Percentiles rank a stretch among this genome's conserved stretches.
These are phyloP conservation scores for Elanoides forficatus DNA, from an alignment of 2,113 vertebrate genomes.

Conservation along the genomic window DNA sequence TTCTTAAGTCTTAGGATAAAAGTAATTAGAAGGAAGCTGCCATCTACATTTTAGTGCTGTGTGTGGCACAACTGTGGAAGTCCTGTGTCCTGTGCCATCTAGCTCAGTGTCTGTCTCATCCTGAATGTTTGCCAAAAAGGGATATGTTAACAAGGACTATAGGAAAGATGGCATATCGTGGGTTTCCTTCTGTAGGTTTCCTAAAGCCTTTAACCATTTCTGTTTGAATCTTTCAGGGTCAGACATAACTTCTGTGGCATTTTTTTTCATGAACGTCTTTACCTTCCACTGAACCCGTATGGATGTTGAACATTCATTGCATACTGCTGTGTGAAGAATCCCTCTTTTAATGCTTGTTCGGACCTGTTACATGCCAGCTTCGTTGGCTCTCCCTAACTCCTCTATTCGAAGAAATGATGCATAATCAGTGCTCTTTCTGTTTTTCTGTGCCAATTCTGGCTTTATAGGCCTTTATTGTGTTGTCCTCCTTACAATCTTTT, in stretches of 20 bases:
- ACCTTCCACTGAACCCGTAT: not conserved
- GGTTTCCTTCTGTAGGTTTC: not conserved
- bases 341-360: not conserved
- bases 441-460: not conserved
- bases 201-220: not conserved
- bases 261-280: not conserved
- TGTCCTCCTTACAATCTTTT: not conserved
- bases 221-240: not conserved
- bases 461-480: not conserved
- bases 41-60: not conserved
- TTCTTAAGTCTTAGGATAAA: not conserved
- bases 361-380: not conserved
- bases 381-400: not conserved
- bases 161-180: not conserved
- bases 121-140: not conserved
- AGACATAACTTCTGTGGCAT: not conserved
- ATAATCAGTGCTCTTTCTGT: not conserved
- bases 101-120: not conserved
- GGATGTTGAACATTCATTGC: not conserved
- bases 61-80: not conserved
- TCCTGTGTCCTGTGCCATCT: not conserved
- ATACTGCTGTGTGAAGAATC: not conserved
- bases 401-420: not conserved
- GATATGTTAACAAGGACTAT: fast-evolving
- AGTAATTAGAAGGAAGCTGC: not conserved